These are phyloP conservation scores for Prietella phreatophila DNA, from an alignment of 2,113 vertebrate species.

Conservation along the genomic window DNA sequence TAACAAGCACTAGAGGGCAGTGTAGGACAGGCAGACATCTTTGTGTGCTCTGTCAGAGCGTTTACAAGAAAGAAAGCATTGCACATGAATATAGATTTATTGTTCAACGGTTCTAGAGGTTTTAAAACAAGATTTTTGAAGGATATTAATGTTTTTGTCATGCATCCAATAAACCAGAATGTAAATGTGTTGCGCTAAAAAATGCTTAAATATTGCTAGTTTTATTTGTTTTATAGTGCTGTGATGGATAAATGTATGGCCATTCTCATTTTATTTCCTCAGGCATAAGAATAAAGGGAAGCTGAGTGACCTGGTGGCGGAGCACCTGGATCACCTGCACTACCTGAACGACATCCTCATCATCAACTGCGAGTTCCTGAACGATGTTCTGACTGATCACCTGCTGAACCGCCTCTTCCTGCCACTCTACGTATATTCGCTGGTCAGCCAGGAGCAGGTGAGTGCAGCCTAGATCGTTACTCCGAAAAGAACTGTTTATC, in stretches of 20 bases:
- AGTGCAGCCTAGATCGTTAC: neutral
- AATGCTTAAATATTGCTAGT: neutral
- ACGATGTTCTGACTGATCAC: slow-evolving; percentile 94
- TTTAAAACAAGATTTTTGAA: neutral
- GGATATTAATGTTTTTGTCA: neutral
- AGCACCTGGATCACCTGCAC: slow-evolving; percentile 96
- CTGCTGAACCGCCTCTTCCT: slow-evolving; percentile 95
- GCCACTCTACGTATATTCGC: slow-evolving; percentile 92
- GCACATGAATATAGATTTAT: neutral
- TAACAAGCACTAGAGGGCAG: slow-evolving; percentile 59
- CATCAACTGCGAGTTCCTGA: slow-evolving; percentile 98
- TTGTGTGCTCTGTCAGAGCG: neutral
- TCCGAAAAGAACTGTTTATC: neutral
- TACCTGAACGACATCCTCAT: slow-evolving; percentile 98
- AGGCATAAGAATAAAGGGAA: slow-evolving; percentile 95
- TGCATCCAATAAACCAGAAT: too few relatives aligned
- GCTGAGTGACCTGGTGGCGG: slow-evolving; percentile 93
- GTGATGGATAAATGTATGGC: neutral
- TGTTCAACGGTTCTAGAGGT: neutral
- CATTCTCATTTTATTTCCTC: slow-evolving; percentile 7
- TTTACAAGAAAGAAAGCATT: neutral
- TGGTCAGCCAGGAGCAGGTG: slow-evolving; percentile 87
- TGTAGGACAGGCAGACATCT: neutral
- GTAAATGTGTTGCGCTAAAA: too few relatives aligned
- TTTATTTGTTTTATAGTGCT: neutral